Conservation (phyloP, 2,797 vertebrate species). For the Mus caroli region DNA sequence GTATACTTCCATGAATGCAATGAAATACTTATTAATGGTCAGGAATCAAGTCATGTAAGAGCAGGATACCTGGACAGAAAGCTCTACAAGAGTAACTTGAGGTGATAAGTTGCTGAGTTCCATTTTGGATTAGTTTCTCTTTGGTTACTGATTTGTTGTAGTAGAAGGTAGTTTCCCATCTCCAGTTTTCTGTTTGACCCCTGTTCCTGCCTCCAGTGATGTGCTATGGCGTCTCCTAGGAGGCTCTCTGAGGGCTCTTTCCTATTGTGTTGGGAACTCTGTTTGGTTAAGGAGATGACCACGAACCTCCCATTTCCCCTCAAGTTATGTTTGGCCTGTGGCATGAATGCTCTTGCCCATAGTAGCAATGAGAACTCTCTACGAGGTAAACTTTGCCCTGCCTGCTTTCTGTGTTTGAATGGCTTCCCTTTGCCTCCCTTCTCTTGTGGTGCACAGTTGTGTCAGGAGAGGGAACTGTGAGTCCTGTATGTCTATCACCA, state of each 20-base stretch:
- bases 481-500: neutral
- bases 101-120: neutral
- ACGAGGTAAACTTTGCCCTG: neutral
- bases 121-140: neutral
- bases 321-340: neutral
- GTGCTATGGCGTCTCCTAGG: neutral
- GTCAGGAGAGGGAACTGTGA: neutral
- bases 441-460: neutral
- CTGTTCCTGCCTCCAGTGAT: neutral
- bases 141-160: neutral
- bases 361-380: neutral
- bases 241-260: neutral
- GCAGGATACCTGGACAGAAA: neutral
- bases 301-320: neutral
- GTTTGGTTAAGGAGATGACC: neutral
- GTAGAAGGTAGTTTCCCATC: neutral
- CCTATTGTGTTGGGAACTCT: neutral
- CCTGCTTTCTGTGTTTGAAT: neutral
- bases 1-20: neutral
- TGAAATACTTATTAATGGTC: neutral
- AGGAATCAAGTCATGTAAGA: neutral
- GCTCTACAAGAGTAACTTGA: neutral
- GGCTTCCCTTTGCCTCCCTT: neutral
- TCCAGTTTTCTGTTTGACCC: neutral
- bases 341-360: neutral